Evolutionary conservation across 2,113 vertebrate genomes (phyloP), one percentile per base, ranked within the genome.

Genomic region (Anhinga rufa): DNA sequence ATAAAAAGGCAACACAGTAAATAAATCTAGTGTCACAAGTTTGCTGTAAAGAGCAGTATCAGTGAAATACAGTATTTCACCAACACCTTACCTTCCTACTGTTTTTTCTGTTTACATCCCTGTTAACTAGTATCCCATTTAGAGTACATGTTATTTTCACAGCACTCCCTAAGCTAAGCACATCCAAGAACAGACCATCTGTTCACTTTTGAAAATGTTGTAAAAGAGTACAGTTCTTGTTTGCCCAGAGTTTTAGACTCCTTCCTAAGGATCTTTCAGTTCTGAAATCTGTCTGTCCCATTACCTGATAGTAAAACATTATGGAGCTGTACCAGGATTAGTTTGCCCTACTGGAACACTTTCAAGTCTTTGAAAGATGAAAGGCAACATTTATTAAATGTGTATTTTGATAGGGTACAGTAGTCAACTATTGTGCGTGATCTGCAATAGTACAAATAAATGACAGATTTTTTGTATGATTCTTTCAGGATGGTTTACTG

Each of bases 51-150:
- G 26, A 92, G 40, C 49, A n/a, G 31, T 60, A 72, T 80, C 29
- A 8, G 49, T 79, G 72, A 93, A 93, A 91, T 42, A 44, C 2
- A 57, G 65, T 88, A 61, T 88, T 96, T 86, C 82, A 62, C 61
- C n/a, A 64, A 86, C 51, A 77, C 31, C 46, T 95, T 92, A 69
- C 55, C 64, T 83, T 90, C 89, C 57, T 82, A 58, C 64, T 64
- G 72, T 74, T 86, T 77, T 94, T 86, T 85, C 82, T 96, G 80
- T 92, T 95, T 95, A 93, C 74, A 93, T 60, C 22, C 76, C 31
- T 95, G 80, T 85, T 92, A 96, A 89, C 80, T 66, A 80, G 40
- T 68, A 95, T 90, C 46, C 62, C 71, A 84, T 92, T 95, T 95
- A 91, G 29, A 88, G 38, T 71, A 76, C 57, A 38, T 26, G 40